These are phyloP conservation scores for Aythya baeri DNA, from an alignment of 2,113 vertebrate species.

Conservation along the genomic window DNA sequence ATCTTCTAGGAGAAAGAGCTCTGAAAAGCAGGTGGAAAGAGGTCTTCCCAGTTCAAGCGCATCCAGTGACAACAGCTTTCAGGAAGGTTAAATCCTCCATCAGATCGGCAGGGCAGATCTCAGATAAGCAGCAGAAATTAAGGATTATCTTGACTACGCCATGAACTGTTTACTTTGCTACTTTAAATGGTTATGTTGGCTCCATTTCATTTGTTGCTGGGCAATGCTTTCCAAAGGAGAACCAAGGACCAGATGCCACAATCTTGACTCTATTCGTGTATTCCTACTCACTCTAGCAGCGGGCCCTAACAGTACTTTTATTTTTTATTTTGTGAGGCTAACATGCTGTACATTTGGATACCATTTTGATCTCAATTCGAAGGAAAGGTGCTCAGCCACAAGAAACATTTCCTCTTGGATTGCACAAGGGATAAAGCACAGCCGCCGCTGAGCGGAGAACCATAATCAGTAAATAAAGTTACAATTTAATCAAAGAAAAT, in stretches of 20 bases:
- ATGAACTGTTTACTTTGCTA: constrained; percentile 63
- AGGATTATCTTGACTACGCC: constrained; percentile 65
- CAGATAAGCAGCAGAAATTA: constrained; percentile 65
- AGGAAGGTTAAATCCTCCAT: constrained; percentile 63
- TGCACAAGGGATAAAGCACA: background rate
- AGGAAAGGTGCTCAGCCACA: background rate
- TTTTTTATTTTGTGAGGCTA: background rate
- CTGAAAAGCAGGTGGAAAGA: constrained; percentile 53
- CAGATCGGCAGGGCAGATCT: constrained; percentile 46
- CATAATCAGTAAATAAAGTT: background rate
- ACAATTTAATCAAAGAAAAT: constrained; percentile 21
- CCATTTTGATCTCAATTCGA: background rate
- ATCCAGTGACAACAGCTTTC: constrained; percentile 39
- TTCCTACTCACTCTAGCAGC: background rate
- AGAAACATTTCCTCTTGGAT: background rate
- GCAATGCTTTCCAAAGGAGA: constrained; percentile 31
- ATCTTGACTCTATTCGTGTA: background rate
- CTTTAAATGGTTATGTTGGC: constrained; percentile 47
- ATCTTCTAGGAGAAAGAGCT: constrained; percentile 34
- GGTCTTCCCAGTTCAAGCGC: constrained; percentile 60
- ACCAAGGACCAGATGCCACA: background rate
- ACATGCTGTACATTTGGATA: background rate
- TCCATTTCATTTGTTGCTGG: constrained; percentile 21
- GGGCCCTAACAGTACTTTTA: background rate
- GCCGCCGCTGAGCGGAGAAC: background rate